Conservation (phyloP, 1,140 invertebrate species). For the Drosophila eugracilis region DNA sequence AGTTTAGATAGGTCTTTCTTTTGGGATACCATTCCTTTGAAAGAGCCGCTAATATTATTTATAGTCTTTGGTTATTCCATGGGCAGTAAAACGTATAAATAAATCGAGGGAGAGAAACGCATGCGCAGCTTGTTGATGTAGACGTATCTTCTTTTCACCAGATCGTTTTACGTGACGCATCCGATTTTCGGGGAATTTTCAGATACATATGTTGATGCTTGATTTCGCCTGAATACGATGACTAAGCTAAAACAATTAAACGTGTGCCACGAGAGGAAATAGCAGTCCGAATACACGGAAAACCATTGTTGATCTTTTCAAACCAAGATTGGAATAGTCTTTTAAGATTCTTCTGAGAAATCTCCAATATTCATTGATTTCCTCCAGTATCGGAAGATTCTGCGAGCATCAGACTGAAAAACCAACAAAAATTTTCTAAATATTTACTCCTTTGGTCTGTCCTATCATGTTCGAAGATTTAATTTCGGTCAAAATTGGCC, state of each 20-base stretch:
- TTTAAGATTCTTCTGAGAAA: no score
- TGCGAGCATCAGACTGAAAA: neutral
- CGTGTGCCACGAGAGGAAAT: neutral
- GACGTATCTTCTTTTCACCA: slow-evolving; percentile 11
- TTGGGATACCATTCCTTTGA: no score
- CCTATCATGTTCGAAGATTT: slow-evolving; percentile 30
- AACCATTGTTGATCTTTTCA: neutral
- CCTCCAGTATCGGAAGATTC: no score
- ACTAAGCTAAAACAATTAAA: slow-evolving; percentile 29
- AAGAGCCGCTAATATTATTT: no score
- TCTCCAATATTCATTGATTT: no score
- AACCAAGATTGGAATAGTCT: no score
- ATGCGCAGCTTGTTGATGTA: slow-evolving; percentile 4
- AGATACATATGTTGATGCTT: slow-evolving; percentile 18
- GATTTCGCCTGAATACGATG: slow-evolving; percentile 22
- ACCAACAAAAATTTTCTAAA: slow-evolving; percentile 36
- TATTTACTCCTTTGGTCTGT: slow-evolving; percentile 38
- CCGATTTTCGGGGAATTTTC: slow-evolving; percentile 39
- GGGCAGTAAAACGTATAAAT: neutral
- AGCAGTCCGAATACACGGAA: slow-evolving; percentile 1
- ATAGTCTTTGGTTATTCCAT: no score
- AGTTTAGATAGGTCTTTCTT: no score
- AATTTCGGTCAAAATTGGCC: slow-evolving; percentile 25
- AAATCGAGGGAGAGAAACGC: neutral
- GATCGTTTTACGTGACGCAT: slow-evolving; percentile 30